Conservation (phyloP, 1,140 invertebrate species). For the Heliconius hermathena region DNA sequence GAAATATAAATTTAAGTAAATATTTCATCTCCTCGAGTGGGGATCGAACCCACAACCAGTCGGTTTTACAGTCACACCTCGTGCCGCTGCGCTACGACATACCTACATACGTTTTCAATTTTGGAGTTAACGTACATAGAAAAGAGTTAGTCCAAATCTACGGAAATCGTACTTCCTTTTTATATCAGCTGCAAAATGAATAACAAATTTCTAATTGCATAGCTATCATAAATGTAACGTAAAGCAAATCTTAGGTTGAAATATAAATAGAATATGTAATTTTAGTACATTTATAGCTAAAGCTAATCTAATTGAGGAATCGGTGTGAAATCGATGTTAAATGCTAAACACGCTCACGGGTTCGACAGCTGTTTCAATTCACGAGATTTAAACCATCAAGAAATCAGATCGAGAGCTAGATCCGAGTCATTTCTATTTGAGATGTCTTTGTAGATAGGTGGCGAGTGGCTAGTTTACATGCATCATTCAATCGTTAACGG, state of each 20-base stretch:
- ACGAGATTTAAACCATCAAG: slow-evolving; percentile 21
- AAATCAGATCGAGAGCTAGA: slow-evolving; percentile 14
- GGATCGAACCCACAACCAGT: too few relatives aligned
- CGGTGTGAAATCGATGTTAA: slow-evolving; percentile 3
- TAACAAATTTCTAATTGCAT: too few relatives aligned
- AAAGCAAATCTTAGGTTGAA: neutral
- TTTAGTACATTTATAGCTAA: slow-evolving; percentile 4
- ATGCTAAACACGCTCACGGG: slow-evolving; percentile 4
- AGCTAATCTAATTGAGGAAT: slow-evolving; percentile 2
- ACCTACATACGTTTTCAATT: too few relatives aligned
- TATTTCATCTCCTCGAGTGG: too few relatives aligned
- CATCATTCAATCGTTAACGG: slow-evolving; percentile 15
- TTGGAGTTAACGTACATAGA: too few relatives aligned
- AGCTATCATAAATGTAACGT: neutral
- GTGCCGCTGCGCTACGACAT: too few relatives aligned
- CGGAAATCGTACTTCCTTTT: too few relatives aligned
- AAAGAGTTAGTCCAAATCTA: too few relatives aligned
- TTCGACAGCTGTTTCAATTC: slow-evolving; percentile 26
- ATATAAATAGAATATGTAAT: slow-evolving; percentile 13
- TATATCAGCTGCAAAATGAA: too few relatives aligned
- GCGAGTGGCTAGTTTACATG: neutral
- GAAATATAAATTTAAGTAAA: too few relatives aligned
- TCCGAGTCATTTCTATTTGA: slow-evolving; percentile 15
- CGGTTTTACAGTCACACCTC: too few relatives aligned
- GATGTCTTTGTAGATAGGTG: slow-evolving; percentile 14